Base-by-base conservation (phyloP, 1,140 invertebrate genomes). In the Psilanteris sp. region DNA sequence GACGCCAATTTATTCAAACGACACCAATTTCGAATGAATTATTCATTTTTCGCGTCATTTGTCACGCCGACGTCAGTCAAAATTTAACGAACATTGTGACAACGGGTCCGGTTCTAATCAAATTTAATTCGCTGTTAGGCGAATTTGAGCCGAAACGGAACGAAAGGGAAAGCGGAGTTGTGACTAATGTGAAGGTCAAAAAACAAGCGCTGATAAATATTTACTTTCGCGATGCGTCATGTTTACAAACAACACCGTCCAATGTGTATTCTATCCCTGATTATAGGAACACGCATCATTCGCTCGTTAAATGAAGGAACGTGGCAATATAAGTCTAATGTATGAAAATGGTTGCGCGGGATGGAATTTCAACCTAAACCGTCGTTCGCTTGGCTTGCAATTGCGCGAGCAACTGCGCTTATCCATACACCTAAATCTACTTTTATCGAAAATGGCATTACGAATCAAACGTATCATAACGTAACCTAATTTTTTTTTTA, bases 261-360 rank as follows among this genome's bases (percentile, higher is more conserved):
- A 68, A 68, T 68, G 22, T 68, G 44, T 68, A 48, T 76, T 76
- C 50, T 76, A 50, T 76, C 39, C 64, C 64, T 76, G 66, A 70
- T 76, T 76, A 76, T 76, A 76, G 73, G 73, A 76, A 34, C 62
- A 76, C 43, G 34, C 62, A 52, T 39, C 64, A 64, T 76, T 64
- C 50, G 71, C 59, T 64, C 43, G 62, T 76, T 70, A 70, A 70
- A 57, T 52, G 59, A 68, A 55, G 72, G 72, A 68, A 68, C 64
- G 37, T 32, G 55, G 64, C 72, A 70, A 76, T 68, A 64, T 67
- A 64, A 76, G 10, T 54, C 34, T 46, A 46, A 36, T 44, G 44
- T 74, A 66, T 67, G 70, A 59, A 64, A 74, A 67, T 67, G 62
- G 73, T 76, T 59, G 27, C 66, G 41, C 36, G 66, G 57, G 44